These are phyloP conservation scores for Heliothis peltigera DNA, from an alignment of 2,888 invertebrate genomes.

Conservation along the genomic window DNA sequence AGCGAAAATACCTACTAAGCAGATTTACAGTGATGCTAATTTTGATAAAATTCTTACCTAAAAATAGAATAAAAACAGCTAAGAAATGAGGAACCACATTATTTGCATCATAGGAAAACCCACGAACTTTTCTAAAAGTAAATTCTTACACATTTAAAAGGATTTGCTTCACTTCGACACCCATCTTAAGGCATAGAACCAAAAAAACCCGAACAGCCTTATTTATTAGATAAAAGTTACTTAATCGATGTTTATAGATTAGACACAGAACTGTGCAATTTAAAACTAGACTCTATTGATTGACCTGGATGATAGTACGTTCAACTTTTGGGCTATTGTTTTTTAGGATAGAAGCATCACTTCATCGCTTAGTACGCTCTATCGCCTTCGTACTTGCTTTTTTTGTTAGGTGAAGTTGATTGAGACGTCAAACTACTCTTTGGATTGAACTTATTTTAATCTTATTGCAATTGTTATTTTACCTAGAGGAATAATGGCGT, in stretches of 20 bases:
- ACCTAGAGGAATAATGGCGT: no score
- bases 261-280: slow-evolving; percentile 23
- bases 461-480: no score
- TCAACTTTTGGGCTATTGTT: slow-evolving; percentile 20
- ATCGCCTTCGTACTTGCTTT: no score
- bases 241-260: slow-evolving; percentile 20
- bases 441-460: no score
- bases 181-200: not conserved
- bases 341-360: slow-evolving; percentile 1
- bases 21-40: no score
- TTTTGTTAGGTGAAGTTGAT: no score
- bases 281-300: slow-evolving; percentile 36
- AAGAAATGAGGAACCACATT: not conserved
- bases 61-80: not conserved
- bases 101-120: not conserved
- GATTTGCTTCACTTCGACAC: not conserved
- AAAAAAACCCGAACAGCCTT: slow-evolving; percentile 17
- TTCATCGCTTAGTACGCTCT: not conserved
- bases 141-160: not conserved
- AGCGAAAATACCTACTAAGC: no score
- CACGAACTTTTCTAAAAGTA: not conserved
- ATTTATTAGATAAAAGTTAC: slow-evolving; percentile 21
- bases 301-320: slow-evolving; percentile 34
- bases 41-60: not conserved
- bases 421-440: no score